Evolutionary conservation across 2,888 invertebrate genomes (phyloP), one percentile per base, ranked within the genome.

Genomic region (Eilema depressum): DNA sequence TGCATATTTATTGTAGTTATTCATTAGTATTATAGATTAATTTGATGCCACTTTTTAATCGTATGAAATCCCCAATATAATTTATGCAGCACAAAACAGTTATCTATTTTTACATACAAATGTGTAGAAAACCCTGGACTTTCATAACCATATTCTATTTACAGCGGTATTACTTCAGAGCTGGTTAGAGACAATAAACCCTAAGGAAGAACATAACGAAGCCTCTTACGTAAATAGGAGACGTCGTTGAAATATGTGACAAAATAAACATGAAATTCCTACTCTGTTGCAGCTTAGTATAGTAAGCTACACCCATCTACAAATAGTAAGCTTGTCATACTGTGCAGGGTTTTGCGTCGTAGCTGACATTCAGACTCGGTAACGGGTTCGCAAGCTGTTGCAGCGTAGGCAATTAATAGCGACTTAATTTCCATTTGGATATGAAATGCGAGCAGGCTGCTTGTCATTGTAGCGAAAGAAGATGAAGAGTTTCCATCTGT

Each of bases 211-310:
- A 75, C 68, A 78, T 73, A 79, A 78, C 76, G 79, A 78, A 79
- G 77, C 77, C 77, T 77, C 76, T 81, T 83, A 75, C 57, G 73
- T 67, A 79, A 80, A 82, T 78, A 75, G 75, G 71, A 75, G 75
- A 71, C 70, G 68, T 74, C 62, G 65, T 75, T 78, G 73, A 76
- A 78, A 80, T 75, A 76, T 74, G 66, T 64, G 66, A 73, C 65
- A 70, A 76, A 78, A 77, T 79, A 77, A 80, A 75, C 66, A 65
- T 59, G 70, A 71, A 75, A 75, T 66, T 71, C 71, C 66, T 28
- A 60, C 57, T 41, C 14, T 63, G 74, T 65, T 57, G 26, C 37
- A 63, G 56, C 33, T 37, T 26, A 28, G 53, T 33, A 37, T 26
- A 28, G 53, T 33, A 41, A 71, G 62, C 47, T 69, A 61, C 30